phyloP scores from a whole-genome alignment of 2,888 invertebrate genomes.

The Heliconius aoede region DNA sequence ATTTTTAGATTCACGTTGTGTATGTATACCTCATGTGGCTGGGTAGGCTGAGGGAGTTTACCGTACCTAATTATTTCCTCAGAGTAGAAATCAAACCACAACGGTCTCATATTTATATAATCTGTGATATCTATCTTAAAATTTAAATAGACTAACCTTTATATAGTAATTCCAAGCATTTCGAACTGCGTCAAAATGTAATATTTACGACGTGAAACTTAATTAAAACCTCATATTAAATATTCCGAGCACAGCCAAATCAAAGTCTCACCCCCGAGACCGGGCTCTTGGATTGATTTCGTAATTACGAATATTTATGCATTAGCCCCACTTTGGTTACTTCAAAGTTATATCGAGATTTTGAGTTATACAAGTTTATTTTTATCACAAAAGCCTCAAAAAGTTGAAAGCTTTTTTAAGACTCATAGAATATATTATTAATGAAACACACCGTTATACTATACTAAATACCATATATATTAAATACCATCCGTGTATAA shows the following conservation, averaged over 20 bases:
- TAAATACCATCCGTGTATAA: no score
- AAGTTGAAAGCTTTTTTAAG: neutral
- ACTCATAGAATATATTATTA: no score
- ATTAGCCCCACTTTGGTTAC: neutral
- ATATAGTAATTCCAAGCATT: neutral
- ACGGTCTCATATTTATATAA: no score
- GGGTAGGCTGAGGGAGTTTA: no score
- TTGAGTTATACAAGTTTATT: neutral
- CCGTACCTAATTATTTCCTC: no score
- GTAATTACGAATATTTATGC: conserved; percentile 20
- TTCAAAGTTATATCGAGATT: neutral
- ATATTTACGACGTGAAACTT: neutral
- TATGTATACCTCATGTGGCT: no score
- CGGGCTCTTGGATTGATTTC: neutral
- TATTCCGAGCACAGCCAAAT: conserved; percentile 10
- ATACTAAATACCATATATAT: no score
- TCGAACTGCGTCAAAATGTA: neutral
- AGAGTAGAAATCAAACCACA: no score
- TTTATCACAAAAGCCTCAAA: neutral
- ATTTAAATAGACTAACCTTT: no score
- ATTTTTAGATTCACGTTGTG: no score
- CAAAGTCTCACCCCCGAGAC: neutral
- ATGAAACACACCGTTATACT: no score
- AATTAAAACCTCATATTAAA: conserved; percentile 13
- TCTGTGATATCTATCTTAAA: no score